Evolutionary conservation across 2,113 vertebrate genomes (phyloP).

Genomic region (Montifringilla adamsi): DNA sequence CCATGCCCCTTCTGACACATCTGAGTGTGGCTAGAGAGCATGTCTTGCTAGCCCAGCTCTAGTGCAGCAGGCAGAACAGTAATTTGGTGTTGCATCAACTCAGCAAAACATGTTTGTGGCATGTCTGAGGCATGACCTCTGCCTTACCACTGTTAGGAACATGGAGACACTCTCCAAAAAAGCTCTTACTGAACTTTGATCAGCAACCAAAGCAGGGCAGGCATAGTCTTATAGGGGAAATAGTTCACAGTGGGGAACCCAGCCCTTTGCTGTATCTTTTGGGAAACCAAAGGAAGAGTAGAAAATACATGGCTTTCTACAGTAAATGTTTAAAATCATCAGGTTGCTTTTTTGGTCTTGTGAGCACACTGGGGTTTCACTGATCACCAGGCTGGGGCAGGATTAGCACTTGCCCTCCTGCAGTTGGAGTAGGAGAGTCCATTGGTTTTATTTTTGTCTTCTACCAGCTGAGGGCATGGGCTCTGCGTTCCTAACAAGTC

Average conservation of each 20-base stretch:
- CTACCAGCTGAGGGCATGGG: not conserved
- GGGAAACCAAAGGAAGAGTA: not conserved
- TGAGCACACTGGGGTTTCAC: not conserved
- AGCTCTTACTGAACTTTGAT: not conserved
- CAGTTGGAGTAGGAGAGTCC: not conserved
- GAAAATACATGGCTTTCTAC: not conserved
- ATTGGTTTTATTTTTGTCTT: not conserved
- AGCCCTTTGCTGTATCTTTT: not conserved
- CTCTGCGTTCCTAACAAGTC: not conserved
- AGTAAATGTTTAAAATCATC: not conserved
- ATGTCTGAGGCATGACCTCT: not conserved
- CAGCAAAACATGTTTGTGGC: not conserved
- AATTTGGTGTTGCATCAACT: not conserved
- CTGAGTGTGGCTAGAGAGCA: not conserved
- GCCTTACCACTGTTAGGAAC: not conserved
- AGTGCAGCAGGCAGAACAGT: not conserved
- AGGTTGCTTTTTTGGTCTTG: not conserved
- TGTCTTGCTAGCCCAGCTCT: not conserved
- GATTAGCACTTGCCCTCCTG: not conserved
- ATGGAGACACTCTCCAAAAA: not conserved
- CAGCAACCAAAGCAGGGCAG: not conserved
- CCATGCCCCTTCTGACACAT: not conserved
- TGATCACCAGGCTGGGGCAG: not conserved
- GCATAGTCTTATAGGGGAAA: not conserved
- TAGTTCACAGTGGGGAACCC: not conserved